phyloP scores from a whole-genome alignment of 2,113 vertebrate species.

The Solea solea region DNA sequence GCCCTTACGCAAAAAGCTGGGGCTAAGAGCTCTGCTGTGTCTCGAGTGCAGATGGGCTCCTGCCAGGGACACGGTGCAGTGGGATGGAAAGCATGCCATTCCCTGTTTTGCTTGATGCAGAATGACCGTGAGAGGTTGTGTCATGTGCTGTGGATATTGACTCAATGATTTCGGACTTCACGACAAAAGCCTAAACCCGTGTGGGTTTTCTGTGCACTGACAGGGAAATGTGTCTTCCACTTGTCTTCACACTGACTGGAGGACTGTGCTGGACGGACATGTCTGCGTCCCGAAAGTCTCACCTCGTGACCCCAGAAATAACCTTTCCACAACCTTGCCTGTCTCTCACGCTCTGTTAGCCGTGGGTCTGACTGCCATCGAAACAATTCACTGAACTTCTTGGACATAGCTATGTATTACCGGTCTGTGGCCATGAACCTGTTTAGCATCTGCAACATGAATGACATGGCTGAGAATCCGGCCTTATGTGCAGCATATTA shows the following conservation, averaged over 20 bases:
- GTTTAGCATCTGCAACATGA: slow-evolving; percentile 48
- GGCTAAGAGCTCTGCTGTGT: slow-evolving; percentile 59
- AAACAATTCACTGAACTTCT: slow-evolving; percentile 56
- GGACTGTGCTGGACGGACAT: slow-evolving; percentile 85
- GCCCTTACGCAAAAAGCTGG: slow-evolving; percentile 31
- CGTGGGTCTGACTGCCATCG: slow-evolving; percentile 38
- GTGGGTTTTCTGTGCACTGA: slow-evolving; percentile 86
- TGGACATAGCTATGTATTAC: slow-evolving; percentile 59
- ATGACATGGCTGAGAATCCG: slow-evolving; percentile 56
- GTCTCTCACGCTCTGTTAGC: slow-evolving; percentile 63
- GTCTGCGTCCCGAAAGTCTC: slow-evolving; percentile 76
- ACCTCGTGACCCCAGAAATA: slow-evolving; percentile 66
- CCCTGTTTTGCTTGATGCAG: slow-evolving; percentile 85
- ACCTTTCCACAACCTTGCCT: slow-evolving; percentile 59
- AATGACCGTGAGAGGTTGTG: slow-evolving; percentile 93
- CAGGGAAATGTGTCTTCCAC: slow-evolving; percentile 90
- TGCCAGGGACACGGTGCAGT: slow-evolving; percentile 78
- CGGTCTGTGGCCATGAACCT: slow-evolving; percentile 42
- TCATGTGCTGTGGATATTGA: slow-evolving; percentile 95
- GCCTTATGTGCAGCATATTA: slow-evolving; percentile 44
- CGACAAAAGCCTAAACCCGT: slow-evolving; percentile 85
- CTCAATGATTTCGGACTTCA: slow-evolving; percentile 91
- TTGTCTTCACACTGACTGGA: slow-evolving; percentile 93
- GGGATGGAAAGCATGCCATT: slow-evolving; percentile 89
- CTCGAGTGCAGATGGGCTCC: slow-evolving; percentile 84